Conservation (phyloP, 2,113 vertebrate species). For the Sapajus apella region DNA sequence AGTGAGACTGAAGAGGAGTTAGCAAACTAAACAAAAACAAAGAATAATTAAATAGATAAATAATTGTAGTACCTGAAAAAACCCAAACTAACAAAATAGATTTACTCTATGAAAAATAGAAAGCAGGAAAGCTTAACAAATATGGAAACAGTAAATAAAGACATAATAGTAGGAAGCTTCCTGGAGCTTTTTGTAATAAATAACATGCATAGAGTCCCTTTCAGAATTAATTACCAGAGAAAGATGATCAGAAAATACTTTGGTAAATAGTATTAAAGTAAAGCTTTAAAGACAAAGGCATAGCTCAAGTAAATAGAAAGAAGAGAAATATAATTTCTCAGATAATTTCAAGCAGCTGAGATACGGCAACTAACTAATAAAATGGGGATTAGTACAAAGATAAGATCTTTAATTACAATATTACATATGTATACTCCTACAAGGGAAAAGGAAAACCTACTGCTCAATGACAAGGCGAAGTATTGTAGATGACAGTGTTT, state of each 20-base stretch:
- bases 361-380: neutral
- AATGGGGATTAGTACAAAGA: neutral
- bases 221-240: constrained; percentile 27
- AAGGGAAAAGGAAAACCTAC: neutral
- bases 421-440: neutral
- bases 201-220: neutral
- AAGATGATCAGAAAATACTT: constrained; percentile 27
- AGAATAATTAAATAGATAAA: neutral
- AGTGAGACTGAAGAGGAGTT: neutral
- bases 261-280: neutral
- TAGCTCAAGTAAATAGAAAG: neutral
- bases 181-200: neutral
- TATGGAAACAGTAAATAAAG: neutral
- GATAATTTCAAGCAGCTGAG: neutral
- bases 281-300: neutral
- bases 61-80: neutral
- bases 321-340: constrained; percentile 6
- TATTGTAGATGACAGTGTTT: neutral
- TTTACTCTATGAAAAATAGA: neutral
- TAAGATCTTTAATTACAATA: neutral
- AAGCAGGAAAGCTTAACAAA: constrained; percentile 7
- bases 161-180: neutral
- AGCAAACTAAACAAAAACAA: constrained; percentile 4
- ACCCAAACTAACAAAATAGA: neutral
- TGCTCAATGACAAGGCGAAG: neutral